Percentiles rank a stretch among this genome's conserved stretches.
Evolutionary conservation across 2,113 vertebrate genomes (phyloP).

Genomic region (Centropus bengalensis): DNA sequence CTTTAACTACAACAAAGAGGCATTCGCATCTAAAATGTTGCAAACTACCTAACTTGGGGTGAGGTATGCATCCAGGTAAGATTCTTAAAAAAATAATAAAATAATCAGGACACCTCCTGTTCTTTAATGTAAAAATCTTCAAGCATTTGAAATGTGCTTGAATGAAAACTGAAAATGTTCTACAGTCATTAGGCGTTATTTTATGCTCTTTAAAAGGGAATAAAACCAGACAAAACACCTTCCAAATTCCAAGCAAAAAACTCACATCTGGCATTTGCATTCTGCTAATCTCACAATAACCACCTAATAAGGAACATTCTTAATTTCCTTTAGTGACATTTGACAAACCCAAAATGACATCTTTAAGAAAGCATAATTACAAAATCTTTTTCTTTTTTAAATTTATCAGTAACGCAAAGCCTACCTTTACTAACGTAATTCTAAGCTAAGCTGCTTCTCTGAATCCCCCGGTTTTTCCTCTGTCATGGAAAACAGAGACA

Average conservation of each 20-base stretch:
- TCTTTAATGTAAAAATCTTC: background rate
- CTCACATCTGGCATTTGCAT: background rate
- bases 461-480: background rate
- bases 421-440: background rate
- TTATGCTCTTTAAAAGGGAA: background rate
- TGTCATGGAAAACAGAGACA: background rate
- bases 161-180: background rate
- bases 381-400: too few relatives aligned
- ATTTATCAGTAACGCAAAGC: background rate
- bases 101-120: background rate
- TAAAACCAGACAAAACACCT: background rate
- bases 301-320: background rate
- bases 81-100: background rate
- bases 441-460: background rate
- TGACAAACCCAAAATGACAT: background rate
- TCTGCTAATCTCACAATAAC: background rate
- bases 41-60: background rate
- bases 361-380: background rate
- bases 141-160: background rate
- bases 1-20: background rate
- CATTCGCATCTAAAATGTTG: background rate
- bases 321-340: background rate
- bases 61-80: background rate
- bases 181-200: background rate
- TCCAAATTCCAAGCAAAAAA: background rate